These are phyloP conservation scores for Picathartes gymnocephalus DNA, from an alignment of 2,113 vertebrate genomes.

Conservation along the genomic window DNA sequence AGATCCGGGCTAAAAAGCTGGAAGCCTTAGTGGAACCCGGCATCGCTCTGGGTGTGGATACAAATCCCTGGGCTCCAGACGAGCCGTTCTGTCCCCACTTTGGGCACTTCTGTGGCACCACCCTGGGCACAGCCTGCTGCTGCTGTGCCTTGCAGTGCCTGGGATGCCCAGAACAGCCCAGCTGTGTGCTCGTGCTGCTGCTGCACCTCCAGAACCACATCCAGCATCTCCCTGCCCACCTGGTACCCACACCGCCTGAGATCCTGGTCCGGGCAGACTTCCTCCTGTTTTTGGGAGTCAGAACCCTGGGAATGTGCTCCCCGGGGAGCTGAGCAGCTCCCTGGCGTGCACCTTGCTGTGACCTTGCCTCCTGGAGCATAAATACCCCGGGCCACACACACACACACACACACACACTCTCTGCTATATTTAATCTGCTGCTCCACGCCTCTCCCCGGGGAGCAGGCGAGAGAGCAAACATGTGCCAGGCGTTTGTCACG, in stretches of 20 bases:
- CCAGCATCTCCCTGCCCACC: background rate
- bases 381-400: background rate
- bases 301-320: rapidly evolving
- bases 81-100: rapidly evolving
- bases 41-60: background rate
- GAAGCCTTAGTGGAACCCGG: background rate
- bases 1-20: background rate
- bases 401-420: background rate
- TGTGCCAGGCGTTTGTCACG: background rate
- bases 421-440: slow-evolving; percentile 27
- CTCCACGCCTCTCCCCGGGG: slow-evolving; percentile 21
- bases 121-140: background rate
- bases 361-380: background rate
- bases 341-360: background rate
- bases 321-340: background rate
- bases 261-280: background rate
- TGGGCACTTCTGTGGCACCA: background rate
- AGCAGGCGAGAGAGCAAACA: slow-evolving; percentile 17
- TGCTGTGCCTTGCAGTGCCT: background rate
- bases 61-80: background rate
- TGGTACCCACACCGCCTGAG: background rate
- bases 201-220: background rate
- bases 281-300: background rate
- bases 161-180: background rate
- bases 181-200: background rate